These are phyloP conservation scores for Triplophysa yarkandensis DNA, from an alignment of 2,797 vertebrate species.

Conservation along the genomic window DNA sequence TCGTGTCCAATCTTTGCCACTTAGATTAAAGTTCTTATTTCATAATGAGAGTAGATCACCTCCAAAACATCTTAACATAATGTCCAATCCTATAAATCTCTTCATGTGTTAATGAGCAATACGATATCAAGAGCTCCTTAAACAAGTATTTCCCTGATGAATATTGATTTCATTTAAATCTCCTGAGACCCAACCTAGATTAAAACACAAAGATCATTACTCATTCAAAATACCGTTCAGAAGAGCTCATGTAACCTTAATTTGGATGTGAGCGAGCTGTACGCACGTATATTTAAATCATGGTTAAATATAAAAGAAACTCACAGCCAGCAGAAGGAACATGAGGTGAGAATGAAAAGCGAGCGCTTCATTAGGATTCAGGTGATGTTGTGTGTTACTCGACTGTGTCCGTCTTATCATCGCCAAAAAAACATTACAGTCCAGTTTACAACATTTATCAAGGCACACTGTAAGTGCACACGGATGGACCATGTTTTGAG, in stretches of 20 bases:
- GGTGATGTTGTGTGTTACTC: background rate
- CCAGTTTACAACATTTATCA: background rate
- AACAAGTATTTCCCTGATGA: constrained; percentile 17
- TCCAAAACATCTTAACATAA: background rate
- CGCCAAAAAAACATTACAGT: background rate
- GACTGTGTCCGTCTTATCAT: background rate
- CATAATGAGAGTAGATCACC: background rate
- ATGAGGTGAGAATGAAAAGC: background rate
- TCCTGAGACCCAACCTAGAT: constrained; percentile 77
- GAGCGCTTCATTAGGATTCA: constrained; percentile 3
- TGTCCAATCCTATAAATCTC: background rate
- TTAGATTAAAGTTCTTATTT: background rate
- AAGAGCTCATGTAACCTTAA: constrained; percentile 67
- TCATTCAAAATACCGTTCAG: constrained; percentile 76
- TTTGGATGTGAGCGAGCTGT: constrained; percentile 43
- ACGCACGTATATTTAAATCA: constrained; percentile 19
- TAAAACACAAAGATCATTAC: constrained; percentile 74
- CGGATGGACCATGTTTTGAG: background rate
- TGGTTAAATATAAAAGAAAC: background rate
- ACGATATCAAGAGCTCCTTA: background rate
- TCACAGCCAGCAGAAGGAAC: background rate
- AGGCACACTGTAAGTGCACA: background rate
- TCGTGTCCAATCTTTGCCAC: background rate
- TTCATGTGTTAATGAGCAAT: background rate
- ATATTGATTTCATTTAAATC: constrained; percentile 71